A percentile compares a stretch with the other conserved stretches of the same genome.
These are phyloP conservation scores for Empis livida DNA, from an alignment of 2,888 invertebrate genomes.

Conservation along the genomic window DNA sequence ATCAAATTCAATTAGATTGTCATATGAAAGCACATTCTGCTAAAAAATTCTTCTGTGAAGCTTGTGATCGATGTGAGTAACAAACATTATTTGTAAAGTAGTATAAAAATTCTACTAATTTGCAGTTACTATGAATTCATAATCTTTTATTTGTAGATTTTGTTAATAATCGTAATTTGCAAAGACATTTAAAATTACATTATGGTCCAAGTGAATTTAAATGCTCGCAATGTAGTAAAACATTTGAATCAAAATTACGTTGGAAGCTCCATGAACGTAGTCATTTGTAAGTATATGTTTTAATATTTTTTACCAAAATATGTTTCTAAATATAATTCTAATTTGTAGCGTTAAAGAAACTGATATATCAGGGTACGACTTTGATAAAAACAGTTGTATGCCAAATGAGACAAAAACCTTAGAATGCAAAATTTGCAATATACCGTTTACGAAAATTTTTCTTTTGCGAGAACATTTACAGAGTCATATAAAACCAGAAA, in stretches of 20 bases:
- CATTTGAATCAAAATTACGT: neutral
- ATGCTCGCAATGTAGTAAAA: neutral
- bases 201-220: neutral
- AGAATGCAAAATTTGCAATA: slow-evolving; percentile 32
- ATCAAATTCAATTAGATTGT: neutral
- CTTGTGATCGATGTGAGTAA: neutral
- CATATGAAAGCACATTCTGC: neutral
- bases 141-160: neutral
- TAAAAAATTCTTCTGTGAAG: neutral
- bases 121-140: too few species aligned
- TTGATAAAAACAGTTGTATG: slow-evolving; percentile 20
- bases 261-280: neutral
- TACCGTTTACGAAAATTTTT: slow-evolving; percentile 25
- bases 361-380: neutral
- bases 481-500: slow-evolving; percentile 18
- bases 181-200: neutral
- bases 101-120: too few species aligned
- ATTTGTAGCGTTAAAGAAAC: neutral
- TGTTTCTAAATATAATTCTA: neutral
- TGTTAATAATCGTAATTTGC: neutral
- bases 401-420: slow-evolving; percentile 30
- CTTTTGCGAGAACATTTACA: slow-evolving; percentile 26
- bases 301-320: neutral
- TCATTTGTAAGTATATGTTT: neutral
- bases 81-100: too few species aligned